A percentile compares a stretch with the other conserved stretches of the same genome.
Evolutionary conservation across 2,113 vertebrate genomes (phyloP).

Genomic region (Hypanus sabinus): DNA sequence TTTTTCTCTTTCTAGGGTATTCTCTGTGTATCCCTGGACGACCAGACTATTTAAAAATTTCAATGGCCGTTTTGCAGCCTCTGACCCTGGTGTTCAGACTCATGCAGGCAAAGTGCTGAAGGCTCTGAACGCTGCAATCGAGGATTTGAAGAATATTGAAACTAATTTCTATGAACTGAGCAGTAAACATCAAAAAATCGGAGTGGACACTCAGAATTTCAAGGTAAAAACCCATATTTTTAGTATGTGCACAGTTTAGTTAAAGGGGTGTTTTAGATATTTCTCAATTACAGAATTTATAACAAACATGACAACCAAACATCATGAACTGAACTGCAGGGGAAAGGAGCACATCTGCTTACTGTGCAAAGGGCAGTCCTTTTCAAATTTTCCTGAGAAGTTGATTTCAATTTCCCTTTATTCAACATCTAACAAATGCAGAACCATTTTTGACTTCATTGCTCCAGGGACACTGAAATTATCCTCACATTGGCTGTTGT

Average conservation of each 20-base stretch:
- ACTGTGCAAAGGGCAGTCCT: not conserved
- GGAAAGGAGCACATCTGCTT: not conserved
- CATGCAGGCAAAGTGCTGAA: not conserved
- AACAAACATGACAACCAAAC: not conserved
- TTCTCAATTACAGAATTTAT: not conserved
- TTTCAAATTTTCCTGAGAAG: not conserved
- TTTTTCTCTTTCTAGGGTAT: not conserved
- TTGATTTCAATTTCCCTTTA: no score
- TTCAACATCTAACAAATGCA: not conserved
- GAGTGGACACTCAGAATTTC: not conserved
- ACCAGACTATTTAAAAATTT: not conserved
- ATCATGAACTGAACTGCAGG: not conserved
- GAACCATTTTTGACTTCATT: not conserved
- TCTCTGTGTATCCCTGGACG: not conserved
- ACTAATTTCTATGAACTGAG: rapidly evolving
- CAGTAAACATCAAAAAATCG: not conserved
- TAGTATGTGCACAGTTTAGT: not conserved
- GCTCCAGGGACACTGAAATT: no score
- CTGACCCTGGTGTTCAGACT: rapidly evolving
- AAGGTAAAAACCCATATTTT: not conserved
- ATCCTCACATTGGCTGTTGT: no score
- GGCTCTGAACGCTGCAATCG: not conserved
- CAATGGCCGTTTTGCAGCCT: not conserved
- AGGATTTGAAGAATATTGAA: rapidly evolving
- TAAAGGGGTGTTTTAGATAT: not conserved